Conservation (phyloP, 2,797 vertebrate species). For the Lacerta bilineata region DNA sequence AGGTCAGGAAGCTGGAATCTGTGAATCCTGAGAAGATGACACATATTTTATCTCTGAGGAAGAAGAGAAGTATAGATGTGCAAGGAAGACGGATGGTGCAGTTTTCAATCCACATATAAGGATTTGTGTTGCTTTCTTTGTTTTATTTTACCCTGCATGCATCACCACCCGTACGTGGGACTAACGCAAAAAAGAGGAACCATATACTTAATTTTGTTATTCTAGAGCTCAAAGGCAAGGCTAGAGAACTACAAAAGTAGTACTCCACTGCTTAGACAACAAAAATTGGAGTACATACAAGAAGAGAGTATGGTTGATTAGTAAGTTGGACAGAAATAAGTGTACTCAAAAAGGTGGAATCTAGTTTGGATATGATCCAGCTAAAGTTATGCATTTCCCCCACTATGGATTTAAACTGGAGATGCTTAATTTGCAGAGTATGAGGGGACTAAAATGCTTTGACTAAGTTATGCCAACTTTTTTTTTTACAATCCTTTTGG, state of each 20-base stretch:
- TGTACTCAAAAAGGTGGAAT: too few species aligned
- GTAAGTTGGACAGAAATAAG: background rate
- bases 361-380: background rate
- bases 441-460: background rate
- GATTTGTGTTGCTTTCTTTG: background rate
- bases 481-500: background rate
- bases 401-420: background rate
- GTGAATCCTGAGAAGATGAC: slow-evolving; percentile 90
- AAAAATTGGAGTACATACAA: background rate
- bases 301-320: background rate
- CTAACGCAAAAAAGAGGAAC: background rate
- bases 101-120: background rate
- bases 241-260: background rate
- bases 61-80: slow-evolving; percentile 37
- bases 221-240: background rate
- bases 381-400: background rate
- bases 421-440: background rate
- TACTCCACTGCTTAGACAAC: background rate
- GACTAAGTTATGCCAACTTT: background rate
- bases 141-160: background rate
- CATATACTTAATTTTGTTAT: background rate
- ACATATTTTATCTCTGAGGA: slow-evolving; percentile 63
- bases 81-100: slow-evolving; percentile 49
- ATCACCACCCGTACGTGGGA: too few species aligned
- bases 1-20: slow-evolving; percentile 94